Evolutionary conservation across 2,113 vertebrate genomes (phyloP).

Genomic region (Nothobranchius kuhntae): DNA sequence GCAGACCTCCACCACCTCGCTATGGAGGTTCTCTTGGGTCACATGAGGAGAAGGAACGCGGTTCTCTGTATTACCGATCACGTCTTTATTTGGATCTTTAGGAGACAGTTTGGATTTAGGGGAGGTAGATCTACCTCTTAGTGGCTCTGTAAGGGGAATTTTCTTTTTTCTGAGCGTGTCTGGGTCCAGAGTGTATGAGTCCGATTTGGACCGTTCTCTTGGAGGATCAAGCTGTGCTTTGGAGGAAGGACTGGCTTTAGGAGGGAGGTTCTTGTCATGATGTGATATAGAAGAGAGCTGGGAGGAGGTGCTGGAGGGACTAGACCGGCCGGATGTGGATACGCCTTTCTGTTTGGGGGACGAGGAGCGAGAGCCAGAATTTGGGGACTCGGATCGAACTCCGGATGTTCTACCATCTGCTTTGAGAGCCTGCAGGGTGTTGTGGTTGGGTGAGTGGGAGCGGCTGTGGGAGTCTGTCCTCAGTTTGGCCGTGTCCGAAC

Average conservation of each 20-base stretch:
- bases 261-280: conserved; percentile 88
- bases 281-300: conserved; percentile 87
- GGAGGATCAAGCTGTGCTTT: conserved; percentile 94
- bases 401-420: conserved; percentile 86
- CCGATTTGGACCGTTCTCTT: conserved; percentile 95
- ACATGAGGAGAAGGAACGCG: conserved; percentile 94
- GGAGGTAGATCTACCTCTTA: conserved; percentile 94
- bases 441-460: conserved; percentile 97
- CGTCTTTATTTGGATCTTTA: conserved; percentile 85
- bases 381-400: conserved; percentile 91
- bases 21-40: conserved; percentile 97
- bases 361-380: conserved; percentile 88
- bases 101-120: conserved; percentile 90
- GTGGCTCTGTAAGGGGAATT: conserved; percentile 90
- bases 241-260: conserved; percentile 86
- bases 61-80: conserved; percentile 83
- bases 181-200: conserved; percentile 96
- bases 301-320: conserved; percentile 84
- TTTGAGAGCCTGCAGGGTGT: conserved; percentile 94
- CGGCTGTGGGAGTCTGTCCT: conserved; percentile 95
- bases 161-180: conserved; percentile 97
- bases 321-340: conserved; percentile 83
- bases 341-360: conserved; percentile 92
- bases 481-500: conserved; percentile 93
- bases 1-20: conserved; percentile 96